Conservation (phyloP, 2,797 vertebrate species). For the Tenualosa ilisha region DNA sequence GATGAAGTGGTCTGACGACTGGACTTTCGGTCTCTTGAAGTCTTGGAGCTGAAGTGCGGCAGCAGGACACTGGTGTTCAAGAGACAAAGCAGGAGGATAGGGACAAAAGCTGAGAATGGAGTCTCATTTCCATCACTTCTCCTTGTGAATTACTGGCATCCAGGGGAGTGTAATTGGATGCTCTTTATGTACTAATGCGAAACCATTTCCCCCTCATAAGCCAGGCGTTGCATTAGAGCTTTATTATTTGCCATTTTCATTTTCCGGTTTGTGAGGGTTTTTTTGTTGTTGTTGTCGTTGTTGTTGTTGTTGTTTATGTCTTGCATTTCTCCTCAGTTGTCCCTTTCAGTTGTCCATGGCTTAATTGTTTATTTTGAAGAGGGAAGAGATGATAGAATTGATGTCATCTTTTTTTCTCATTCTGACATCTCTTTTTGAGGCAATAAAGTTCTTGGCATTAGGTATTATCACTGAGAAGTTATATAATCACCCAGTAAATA, state of each 20-base stretch:
- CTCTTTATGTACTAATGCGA: conserved; percentile 41
- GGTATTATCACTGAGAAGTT: background rate
- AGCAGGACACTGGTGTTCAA: conserved; percentile 20
- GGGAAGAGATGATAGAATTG: background rate
- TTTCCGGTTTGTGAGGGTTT: background rate
- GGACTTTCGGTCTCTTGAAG: conserved; percentile 31
- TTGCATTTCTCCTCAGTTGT: background rate
- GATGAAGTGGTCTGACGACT: too few species aligned
- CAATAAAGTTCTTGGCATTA: background rate
- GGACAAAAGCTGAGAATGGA: conserved; percentile 38
- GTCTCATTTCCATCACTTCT: conserved; percentile 42
- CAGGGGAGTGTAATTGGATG: conserved; percentile 32
- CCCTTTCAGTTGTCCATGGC: background rate
- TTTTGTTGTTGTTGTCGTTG: background rate
- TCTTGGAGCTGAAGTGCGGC: conserved; percentile 34
- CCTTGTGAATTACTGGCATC: conserved; percentile 49
- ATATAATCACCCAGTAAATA: background rate
- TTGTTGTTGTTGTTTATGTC: background rate
- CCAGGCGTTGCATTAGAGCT: background rate
- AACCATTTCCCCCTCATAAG: conserved; percentile 43
- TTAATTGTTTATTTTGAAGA: background rate
- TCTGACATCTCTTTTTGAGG: background rate
- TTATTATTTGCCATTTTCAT: conserved; percentile 8
- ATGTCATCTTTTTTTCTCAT: background rate
- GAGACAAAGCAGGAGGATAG: conserved; percentile 40